A percentile compares a stretch with the other conserved stretches of the same genome.
phyloP scores from a whole-genome alignment of 2,888 invertebrate species.

The Exephanes ischioxanthus region DNA sequence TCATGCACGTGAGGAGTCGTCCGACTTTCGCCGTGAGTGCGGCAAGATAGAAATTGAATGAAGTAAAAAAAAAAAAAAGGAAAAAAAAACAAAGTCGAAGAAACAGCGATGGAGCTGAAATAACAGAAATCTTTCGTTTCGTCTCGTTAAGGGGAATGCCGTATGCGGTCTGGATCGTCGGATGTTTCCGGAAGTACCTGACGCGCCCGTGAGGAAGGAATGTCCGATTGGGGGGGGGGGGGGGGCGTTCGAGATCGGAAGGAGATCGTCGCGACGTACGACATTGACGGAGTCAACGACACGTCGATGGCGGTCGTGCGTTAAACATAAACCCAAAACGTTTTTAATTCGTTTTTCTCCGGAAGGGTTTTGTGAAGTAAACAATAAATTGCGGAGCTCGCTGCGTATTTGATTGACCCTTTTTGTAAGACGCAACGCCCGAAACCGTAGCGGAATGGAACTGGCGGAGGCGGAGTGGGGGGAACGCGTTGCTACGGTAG shows the following conservation, averaged over 20 bases:
- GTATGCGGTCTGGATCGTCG: background rate
- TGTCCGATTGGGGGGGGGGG: background rate
- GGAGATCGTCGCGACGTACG: slow-evolving; percentile 30
- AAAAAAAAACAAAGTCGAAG: background rate
- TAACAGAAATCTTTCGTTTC: background rate
- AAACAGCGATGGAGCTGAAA: background rate
- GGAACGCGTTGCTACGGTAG: too few relatives aligned
- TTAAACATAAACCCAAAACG: too few relatives aligned
- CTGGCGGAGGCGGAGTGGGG: too few relatives aligned
- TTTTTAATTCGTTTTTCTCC: too few relatives aligned
- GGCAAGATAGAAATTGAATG: slow-evolving; percentile 31
- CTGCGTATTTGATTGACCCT: too few relatives aligned
- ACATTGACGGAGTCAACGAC: slow-evolving; percentile 32
- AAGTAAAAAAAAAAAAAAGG: background rate
- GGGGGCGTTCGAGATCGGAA: slow-evolving; percentile 13
- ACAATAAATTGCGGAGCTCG: too few relatives aligned
- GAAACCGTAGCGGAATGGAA: too few relatives aligned
- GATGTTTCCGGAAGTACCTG: slow-evolving; percentile 29
- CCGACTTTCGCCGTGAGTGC: slow-evolving; percentile 32
- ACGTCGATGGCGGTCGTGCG: background rate
- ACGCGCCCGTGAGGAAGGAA: too few relatives aligned
- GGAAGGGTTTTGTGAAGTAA: too few relatives aligned
- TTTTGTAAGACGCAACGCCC: too few relatives aligned
- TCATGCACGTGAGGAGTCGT: slow-evolving; percentile 74
- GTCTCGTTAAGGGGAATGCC: background rate